Conservation (phyloP, 2,797 vertebrate species). For the Trachops cirrhosus region DNA sequence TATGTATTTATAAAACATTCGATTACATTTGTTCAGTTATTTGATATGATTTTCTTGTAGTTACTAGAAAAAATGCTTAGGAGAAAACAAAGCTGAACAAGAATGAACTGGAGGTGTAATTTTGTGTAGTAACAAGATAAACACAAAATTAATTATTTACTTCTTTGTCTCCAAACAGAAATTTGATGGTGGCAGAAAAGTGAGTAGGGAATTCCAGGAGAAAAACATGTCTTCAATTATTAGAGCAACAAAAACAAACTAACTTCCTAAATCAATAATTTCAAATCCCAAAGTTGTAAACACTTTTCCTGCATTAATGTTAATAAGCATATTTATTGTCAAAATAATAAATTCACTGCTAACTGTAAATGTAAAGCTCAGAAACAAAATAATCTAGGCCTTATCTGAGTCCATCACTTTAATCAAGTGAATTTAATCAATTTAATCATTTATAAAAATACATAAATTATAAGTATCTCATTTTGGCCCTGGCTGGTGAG, state of each 20-base stretch:
- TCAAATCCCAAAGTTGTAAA: background rate
- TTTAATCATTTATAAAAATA: background rate
- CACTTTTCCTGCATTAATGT: background rate
- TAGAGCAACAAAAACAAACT: background rate
- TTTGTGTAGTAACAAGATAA: background rate
- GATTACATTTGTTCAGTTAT: background rate
- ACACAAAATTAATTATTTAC: background rate
- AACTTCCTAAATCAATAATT: background rate
- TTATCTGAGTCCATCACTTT: background rate
- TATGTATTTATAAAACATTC: background rate
- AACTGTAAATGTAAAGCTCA: background rate
- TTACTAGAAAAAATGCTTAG: background rate
- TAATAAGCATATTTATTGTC: background rate
- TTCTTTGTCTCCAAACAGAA: background rate
- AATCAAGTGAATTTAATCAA: background rate
- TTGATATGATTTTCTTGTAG: background rate
- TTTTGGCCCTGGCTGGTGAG: too few relatives aligned
- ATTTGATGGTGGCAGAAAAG: background rate
- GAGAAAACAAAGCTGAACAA: background rate
- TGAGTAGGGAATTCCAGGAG: background rate
- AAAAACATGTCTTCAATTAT: background rate
- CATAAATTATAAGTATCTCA: background rate
- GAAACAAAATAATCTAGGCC: background rate
- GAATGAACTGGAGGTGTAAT: background rate
- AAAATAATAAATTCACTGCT: background rate